Conservation (phyloP, 2,797 vertebrate species). For the Pangasius larnaudii region DNA sequence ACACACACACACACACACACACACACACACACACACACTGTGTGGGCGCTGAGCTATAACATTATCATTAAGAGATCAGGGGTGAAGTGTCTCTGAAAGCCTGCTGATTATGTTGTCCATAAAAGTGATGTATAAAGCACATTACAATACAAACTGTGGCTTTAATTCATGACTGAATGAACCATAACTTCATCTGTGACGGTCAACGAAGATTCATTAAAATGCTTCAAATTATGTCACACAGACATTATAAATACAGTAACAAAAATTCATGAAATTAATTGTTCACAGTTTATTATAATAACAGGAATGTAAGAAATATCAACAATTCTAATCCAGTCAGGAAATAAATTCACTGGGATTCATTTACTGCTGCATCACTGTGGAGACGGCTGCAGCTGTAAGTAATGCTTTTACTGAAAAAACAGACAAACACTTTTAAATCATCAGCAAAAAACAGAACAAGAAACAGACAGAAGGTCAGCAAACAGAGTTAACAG, state of each 20-base stretch:
- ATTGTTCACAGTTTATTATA: background rate
- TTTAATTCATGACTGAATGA: background rate
- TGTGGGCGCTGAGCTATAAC: background rate
- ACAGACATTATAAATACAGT: background rate
- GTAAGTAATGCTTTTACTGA: too few relatives aligned
- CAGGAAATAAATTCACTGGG: too few relatives aligned
- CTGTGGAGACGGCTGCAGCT: too few relatives aligned
- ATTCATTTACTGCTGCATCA: too few relatives aligned
- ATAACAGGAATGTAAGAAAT: background rate
- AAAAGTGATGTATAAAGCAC: background rate
- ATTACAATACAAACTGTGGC: background rate
- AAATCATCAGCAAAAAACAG: too few relatives aligned
- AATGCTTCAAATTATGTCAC: background rate
- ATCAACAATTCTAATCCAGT: too few relatives aligned
- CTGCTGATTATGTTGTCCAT: background rate
- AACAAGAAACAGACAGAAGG: background rate
- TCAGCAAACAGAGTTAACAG: background rate
- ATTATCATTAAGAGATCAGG: slow-evolving; percentile 3
- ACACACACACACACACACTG: background rate
- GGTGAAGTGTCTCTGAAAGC: slow-evolving; percentile 12
- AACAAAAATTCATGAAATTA: background rate
- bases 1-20: background rate
- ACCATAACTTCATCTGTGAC: too few relatives aligned
- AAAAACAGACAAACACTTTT: too few relatives aligned
- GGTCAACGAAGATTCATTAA: background rate